Percentiles rank a stretch among this genome's conserved stretches.
Conservation (phyloP, 92 coral and sea anemone genomes). For the Siderastrea radians region DNA sequence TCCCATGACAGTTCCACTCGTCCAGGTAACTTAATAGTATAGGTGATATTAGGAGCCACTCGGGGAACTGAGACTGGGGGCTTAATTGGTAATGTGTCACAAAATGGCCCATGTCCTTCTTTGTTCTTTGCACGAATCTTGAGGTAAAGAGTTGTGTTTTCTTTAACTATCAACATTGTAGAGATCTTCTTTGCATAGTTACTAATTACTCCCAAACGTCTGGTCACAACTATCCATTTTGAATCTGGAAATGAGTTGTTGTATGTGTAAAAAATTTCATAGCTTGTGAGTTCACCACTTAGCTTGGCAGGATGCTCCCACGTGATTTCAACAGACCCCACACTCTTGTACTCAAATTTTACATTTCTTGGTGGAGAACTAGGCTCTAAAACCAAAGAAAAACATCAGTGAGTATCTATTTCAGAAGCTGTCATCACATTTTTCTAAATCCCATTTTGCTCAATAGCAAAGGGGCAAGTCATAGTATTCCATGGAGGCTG, state of each 20-base stretch:
- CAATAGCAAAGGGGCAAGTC: background rate
- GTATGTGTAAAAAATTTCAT: constrained; percentile 70
- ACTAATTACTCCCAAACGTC: constrained; percentile 23
- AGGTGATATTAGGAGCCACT: constrained; percentile 50
- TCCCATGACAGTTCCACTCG: constrained; percentile 73
- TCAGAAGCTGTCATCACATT: background rate
- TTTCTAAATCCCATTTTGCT: background rate
- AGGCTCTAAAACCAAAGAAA: constrained; percentile 68
- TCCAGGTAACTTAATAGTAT: constrained; percentile 2
- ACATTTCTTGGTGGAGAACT: constrained; percentile 79
- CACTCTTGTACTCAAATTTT: constrained; percentile 42
- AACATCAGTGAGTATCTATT: background rate
- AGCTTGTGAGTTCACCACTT: constrained; percentile 76
- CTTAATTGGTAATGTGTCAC: constrained; percentile 33
- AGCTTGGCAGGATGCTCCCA: constrained; percentile 85
- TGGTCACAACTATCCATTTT: constrained; percentile 22
- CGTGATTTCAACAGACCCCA: constrained; percentile 42
- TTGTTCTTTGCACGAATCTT: constrained; percentile 81
- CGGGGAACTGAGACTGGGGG: constrained; percentile 23
- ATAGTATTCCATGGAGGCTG: no score
- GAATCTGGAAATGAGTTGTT: constrained; percentile 65
- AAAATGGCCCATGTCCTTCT: constrained; percentile 80
- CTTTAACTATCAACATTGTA: constrained; percentile 30
- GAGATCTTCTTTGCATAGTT: constrained; percentile 31
- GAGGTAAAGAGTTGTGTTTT: constrained; percentile 67